Conservation (phyloP, 2,113 vertebrate species). For the Odocoileus virginianus region DNA sequence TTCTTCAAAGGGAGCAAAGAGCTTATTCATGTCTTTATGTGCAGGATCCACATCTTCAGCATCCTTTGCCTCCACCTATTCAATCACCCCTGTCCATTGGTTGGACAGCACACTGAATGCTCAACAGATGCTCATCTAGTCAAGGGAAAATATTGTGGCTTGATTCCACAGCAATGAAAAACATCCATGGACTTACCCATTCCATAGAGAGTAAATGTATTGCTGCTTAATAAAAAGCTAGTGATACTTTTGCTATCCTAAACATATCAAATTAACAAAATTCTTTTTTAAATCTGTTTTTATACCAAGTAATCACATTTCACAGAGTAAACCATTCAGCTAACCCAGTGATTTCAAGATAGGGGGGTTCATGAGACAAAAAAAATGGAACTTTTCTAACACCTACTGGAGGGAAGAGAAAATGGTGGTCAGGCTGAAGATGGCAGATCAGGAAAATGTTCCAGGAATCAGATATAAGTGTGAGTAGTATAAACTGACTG, state of each 20-base stretch:
- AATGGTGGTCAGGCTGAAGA: background rate
- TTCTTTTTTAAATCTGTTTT: background rate
- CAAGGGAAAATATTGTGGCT: background rate
- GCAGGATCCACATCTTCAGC: background rate
- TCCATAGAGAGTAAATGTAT: background rate
- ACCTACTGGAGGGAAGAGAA: background rate
- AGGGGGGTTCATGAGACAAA: background rate
- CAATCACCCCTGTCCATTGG: background rate
- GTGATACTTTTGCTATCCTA: background rate
- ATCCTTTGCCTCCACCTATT: background rate
- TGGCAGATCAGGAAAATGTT: background rate
- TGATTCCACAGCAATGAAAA: background rate
- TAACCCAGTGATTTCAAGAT: background rate
- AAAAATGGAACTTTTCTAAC: background rate
- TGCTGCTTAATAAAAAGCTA: background rate
- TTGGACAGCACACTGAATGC: background rate
- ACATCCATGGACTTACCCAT: background rate
- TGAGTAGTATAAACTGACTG: background rate
- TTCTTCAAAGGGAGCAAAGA: background rate
- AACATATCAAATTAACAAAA: background rate
- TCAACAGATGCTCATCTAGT: background rate
- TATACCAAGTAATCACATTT: conserved; percentile 4
- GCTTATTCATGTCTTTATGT: background rate
- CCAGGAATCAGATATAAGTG: background rate
- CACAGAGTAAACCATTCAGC: background rate